Conservation (phyloP, 2,797 vertebrate genomes). For the Pelochelys cantorii region DNA sequence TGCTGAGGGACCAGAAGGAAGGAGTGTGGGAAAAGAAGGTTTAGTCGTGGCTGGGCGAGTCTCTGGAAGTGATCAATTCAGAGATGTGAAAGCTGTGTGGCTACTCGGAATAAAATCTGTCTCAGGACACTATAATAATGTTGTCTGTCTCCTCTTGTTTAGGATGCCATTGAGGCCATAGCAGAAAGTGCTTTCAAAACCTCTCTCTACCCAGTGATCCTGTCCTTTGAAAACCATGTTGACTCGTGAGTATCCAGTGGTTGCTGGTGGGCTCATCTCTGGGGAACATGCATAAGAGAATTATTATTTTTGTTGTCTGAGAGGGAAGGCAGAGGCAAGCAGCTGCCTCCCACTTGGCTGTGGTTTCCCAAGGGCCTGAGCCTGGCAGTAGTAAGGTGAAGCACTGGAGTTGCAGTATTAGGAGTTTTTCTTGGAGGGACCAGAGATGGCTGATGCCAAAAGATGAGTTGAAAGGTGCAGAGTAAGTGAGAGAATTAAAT, state of each 20-base stretch:
- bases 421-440: not conserved
- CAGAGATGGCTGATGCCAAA: not conserved
- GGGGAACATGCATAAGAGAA: not conserved
- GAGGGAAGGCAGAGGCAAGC: not conserved
- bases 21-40: not conserved
- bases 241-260: conserved; percentile 90
- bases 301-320: not conserved
- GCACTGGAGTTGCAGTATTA: not conserved
- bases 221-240: conserved; percentile 98
- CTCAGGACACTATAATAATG: not conserved
- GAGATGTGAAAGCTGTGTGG: not conserved
- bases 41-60: not conserved
- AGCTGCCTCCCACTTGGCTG: not conserved
- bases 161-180: conserved; percentile 98
- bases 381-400: not conserved
- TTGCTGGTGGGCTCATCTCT: not conserved
- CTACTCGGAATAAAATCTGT: not conserved
- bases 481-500: not conserved
- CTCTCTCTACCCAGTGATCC: conserved; percentile 92
- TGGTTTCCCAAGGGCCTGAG: not conserved
- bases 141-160: not conserved
- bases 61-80: not conserved
- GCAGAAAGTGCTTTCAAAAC: conserved; percentile 98
- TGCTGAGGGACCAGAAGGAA: not conserved
- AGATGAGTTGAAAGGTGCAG: not conserved